phyloP scores from a whole-genome alignment of 2,888 invertebrate species.

The Caenorhabditis zanzibari region DNA sequence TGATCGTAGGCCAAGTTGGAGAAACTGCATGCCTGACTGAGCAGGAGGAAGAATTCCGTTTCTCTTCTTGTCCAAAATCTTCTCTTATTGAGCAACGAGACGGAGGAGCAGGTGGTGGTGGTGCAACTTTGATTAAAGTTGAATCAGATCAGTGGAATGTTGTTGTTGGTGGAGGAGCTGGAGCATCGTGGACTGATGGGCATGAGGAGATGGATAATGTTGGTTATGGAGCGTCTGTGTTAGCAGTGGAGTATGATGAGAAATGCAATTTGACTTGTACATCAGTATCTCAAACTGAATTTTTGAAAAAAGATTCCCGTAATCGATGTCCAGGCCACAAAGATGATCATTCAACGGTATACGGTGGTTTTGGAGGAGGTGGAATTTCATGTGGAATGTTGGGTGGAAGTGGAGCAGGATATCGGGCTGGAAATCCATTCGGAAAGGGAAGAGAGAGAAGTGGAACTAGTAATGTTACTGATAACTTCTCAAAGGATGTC shows the following conservation, averaged over 20 bases:
- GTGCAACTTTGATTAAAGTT: conserved; percentile 54
- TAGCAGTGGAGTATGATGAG: not conserved
- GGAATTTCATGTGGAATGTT: conserved; percentile 74
- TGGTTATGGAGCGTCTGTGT: conserved; percentile 54
- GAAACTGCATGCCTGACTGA: conserved; percentile 49
- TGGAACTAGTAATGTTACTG: conserved; percentile 49
- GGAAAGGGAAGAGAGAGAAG: conserved; percentile 48
- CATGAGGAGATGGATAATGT: conserved; percentile 14
- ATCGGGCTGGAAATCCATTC: conserved; percentile 63
- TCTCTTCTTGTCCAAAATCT: conserved; percentile 31
- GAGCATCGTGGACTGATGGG: conserved; percentile 29
- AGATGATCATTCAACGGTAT: conserved; percentile 20
- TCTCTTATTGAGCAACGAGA: conserved; percentile 1
- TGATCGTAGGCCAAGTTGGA: conserved; percentile 60
- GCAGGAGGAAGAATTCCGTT: conserved; percentile 33
- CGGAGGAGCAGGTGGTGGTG: conserved; percentile 61
- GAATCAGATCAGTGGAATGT: conserved; percentile 46
- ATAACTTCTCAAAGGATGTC: conserved; percentile 31
- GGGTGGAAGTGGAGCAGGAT: conserved; percentile 78
- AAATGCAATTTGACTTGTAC: conserved; percentile 23
- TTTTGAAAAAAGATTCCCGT: conserved; percentile 3
- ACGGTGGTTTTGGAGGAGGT: conserved; percentile 76
- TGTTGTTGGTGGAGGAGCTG: conserved; percentile 60
- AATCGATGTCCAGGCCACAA: conserved; percentile 29
- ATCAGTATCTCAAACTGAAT: conserved; percentile 12